These are phyloP conservation scores for Chloroclystis v-ata DNA, from an alignment of 2,888 invertebrate genomes.

Conservation along the genomic window DNA sequence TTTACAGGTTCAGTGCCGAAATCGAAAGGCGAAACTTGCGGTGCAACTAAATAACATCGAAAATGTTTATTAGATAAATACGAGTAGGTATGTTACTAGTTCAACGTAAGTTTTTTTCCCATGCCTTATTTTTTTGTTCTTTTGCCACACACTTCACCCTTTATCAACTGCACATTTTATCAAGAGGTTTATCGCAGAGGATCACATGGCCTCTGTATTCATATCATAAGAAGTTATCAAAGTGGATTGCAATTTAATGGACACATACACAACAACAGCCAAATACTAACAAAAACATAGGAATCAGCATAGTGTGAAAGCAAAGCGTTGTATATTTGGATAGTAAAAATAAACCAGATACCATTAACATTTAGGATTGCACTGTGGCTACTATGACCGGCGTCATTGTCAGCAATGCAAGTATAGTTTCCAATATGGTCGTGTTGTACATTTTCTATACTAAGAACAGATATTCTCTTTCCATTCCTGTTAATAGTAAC, in stretches of 20 bases:
- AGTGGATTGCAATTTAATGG: constrained; percentile 11
- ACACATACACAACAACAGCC: constrained; percentile 26
- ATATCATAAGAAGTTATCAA: not conserved
- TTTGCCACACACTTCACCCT: constrained; percentile 29
- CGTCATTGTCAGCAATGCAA: constrained; percentile 81
- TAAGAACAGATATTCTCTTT: constrained; percentile 82
- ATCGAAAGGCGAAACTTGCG: constrained; percentile 84
- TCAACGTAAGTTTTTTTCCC: not conserved
- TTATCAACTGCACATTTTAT: not conserved
- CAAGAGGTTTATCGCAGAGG: too few species aligned
- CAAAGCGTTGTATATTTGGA: constrained; percentile 31
- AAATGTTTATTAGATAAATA: constrained; percentile 2
- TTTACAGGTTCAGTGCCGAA: constrained; percentile 84
- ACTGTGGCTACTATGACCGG: constrained; percentile 80
- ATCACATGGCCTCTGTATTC: too few species aligned
- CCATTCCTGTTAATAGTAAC: constrained; percentile 79
- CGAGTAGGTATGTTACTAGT: too few species aligned
- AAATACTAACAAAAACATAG: constrained; percentile 26
- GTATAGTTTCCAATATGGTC: constrained; percentile 81
- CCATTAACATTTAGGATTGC: constrained; percentile 84
- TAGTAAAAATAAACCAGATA: constrained; percentile 42
- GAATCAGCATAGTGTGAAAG: constrained; percentile 45
- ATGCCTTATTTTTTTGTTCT: constrained; percentile 4
- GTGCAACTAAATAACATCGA: constrained; percentile 73
- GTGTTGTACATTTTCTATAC: constrained; percentile 79